A percentile compares a stretch with the other conserved stretches of the same genome.
Evolutionary conservation across 2,113 vertebrate species (phyloP).

Genomic region (Pachypanchax playfairii): DNA sequence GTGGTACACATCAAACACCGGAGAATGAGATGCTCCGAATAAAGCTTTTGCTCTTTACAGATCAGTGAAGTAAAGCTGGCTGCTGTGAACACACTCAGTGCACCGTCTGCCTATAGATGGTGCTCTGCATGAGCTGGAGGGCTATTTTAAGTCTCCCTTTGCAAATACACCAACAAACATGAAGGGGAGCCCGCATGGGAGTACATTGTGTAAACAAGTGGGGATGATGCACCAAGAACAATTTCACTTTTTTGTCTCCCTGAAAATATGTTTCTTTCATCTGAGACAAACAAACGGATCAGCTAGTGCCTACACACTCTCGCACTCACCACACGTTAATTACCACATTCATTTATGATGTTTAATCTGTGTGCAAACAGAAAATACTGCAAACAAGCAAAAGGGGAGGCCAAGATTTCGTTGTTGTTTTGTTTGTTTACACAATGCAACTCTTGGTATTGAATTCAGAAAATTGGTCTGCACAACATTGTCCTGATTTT

Average conservation of each 20-base stretch:
- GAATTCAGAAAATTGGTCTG: conserved; percentile 55
- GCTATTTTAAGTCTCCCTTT: conserved; percentile 75
- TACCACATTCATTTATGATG: conserved; percentile 78
- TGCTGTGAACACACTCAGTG: conserved; percentile 36
- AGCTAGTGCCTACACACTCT: conserved; percentile 62
- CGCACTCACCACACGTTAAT: conserved; percentile 69
- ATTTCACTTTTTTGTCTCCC: conserved; percentile 76
- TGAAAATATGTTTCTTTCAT: conserved; percentile 79
- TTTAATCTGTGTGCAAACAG: conserved; percentile 73
- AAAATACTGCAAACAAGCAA: conserved; percentile 78
- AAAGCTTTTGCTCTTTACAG: conserved; percentile 34
- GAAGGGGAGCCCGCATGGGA: conserved; percentile 66
- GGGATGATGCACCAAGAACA: conserved; percentile 66
- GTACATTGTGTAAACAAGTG: conserved; percentile 78
- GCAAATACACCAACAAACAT: conserved; percentile 73
- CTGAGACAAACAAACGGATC: conserved; percentile 78
- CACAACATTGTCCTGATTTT: conserved; percentile 70
- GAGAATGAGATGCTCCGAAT: conserved; percentile 32
- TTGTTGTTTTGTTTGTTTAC: conserved; percentile 74
- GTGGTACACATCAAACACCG: conserved; percentile 53
- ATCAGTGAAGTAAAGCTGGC: conserved; percentile 42
- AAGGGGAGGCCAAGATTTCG: conserved; percentile 68
- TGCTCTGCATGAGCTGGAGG: conserved; percentile 59
- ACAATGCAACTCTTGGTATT: conserved; percentile 59
- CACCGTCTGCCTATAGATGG: conserved; percentile 60